phyloP scores from a whole-genome alignment of 1,140 invertebrate species.

The Manduca sexta region DNA sequence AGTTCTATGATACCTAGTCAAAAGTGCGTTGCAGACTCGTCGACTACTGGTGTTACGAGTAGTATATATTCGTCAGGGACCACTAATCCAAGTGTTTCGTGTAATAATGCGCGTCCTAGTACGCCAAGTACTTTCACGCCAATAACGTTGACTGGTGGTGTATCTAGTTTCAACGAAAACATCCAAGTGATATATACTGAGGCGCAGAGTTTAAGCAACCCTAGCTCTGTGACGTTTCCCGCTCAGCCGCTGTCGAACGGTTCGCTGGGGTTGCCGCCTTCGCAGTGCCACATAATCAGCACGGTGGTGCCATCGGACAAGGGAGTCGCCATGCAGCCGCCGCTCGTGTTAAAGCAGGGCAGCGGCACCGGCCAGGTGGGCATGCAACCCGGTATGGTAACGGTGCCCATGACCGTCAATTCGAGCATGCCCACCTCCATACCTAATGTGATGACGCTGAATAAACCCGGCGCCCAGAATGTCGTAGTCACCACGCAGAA shows the following conservation, averaged over 20 bases:
- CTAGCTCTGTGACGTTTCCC: slow-evolving; percentile 63
- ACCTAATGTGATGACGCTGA: slow-evolving; percentile 70
- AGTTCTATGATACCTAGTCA: slow-evolving; percentile 49
- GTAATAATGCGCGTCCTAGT: slow-evolving; percentile 48
- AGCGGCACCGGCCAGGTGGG: slow-evolving; percentile 72
- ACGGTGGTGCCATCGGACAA: slow-evolving; percentile 42
- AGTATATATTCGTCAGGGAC: slow-evolving; percentile 56
- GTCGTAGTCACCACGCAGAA: slow-evolving; percentile 75
- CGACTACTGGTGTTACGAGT: slow-evolving; percentile 34
- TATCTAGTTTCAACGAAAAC: slow-evolving; percentile 56
- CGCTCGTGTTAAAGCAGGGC: slow-evolving; percentile 81
- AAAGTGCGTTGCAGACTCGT: slow-evolving; percentile 44
- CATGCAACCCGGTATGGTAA: slow-evolving; percentile 77
- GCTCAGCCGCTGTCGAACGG: slow-evolving; percentile 76
- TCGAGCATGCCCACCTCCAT: slow-evolving; percentile 65
- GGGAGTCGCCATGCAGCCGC: slow-evolving; percentile 74
- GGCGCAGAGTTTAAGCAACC: slow-evolving; percentile 47
- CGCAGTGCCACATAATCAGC: slow-evolving; percentile 56
- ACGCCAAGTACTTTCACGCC: slow-evolving; percentile 32
- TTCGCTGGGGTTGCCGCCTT: slow-evolving; percentile 68
- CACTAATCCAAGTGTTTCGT: slow-evolving; percentile 37
- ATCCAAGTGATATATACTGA: slow-evolving; percentile 73
- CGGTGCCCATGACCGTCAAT: slow-evolving; percentile 81
- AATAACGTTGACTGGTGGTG: slow-evolving; percentile 38
- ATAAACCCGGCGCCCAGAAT: slow-evolving; percentile 70